phyloP scores from a whole-genome alignment of 2,797 vertebrate species.

The Girardinus metallicus region DNA sequence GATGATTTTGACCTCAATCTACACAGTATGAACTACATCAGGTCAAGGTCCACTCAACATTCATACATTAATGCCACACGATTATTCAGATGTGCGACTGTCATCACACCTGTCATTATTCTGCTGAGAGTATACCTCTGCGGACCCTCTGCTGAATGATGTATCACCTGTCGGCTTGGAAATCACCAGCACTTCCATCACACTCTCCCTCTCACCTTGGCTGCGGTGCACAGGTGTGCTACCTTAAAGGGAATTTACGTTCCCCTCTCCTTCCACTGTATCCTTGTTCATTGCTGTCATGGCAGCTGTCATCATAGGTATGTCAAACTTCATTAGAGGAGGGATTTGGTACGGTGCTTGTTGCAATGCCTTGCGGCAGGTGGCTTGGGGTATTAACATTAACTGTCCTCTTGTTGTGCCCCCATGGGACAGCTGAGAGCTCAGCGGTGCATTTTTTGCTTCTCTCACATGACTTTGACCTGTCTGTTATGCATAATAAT shows the following conservation, averaged over 20 bases:
- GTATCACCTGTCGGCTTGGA: conserved; percentile 80
- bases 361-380: conserved; percentile 71
- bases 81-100: conserved; percentile 77
- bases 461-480: conserved; percentile 45
- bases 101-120: conserved; percentile 77
- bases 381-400: conserved; percentile 70
- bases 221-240: conserved; percentile 75
- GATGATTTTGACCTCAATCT: conserved; percentile 50
- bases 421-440: conserved; percentile 50
- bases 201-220: conserved; percentile 65
- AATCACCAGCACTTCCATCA: conserved; percentile 70
- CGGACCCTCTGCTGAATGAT: conserved; percentile 76
- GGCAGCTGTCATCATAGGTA: conserved; percentile 77
- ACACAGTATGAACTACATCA: conserved; percentile 53
- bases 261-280: conserved; percentile 50
- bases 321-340: conserved; percentile 79
- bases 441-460: conserved; percentile 45
- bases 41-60: conserved; percentile 71
- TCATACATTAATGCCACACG: conserved; percentile 69
- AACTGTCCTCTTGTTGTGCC: conserved; percentile 52
- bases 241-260: conserved; percentile 68
- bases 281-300: conserved; percentile 68
- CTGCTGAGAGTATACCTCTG: conserved; percentile 71
- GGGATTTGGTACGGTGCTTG: conserved; percentile 51
- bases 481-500: conserved; percentile 62